A percentile compares a stretch with the other conserved stretches of the same genome.
phyloP scores from a whole-genome alignment of 2,113 vertebrate genomes.

The Rafetus swinhoei region DNA sequence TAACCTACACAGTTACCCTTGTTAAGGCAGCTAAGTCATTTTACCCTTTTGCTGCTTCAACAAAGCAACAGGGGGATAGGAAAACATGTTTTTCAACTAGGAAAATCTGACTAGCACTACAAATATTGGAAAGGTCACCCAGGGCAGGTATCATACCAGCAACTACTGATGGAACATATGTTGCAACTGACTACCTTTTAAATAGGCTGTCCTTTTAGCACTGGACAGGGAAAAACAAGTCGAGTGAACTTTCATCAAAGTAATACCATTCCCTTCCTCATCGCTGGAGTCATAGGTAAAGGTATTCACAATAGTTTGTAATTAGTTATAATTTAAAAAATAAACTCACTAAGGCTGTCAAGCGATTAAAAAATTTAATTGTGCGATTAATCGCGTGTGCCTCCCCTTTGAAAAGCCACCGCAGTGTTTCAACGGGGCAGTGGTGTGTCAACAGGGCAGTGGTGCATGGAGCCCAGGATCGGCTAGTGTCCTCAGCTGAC shows the following conservation, averaged over 20 bases:
- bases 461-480: too few relatives aligned
- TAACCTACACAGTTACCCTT: background rate
- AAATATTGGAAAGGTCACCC: slow-evolving; percentile 37
- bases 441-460: too few relatives aligned
- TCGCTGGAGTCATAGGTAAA: background rate
- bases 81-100: slow-evolving; percentile 42
- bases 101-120: slow-evolving; percentile 62
- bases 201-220: background rate
- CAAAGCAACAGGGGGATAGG: background rate
- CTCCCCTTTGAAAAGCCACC: too few relatives aligned
- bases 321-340: background rate
- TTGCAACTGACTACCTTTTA: slow-evolving; percentile 37
- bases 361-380: too few relatives aligned
- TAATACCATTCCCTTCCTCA: background rate
- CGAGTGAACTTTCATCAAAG: background rate
- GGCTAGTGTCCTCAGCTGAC: too few relatives aligned
- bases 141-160: slow-evolving; percentile 12
- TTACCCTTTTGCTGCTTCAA: background rate
- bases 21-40: background rate
- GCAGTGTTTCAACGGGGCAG: too few relatives aligned
- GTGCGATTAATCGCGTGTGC: too few relatives aligned
- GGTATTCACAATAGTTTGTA: background rate
- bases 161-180: background rate
- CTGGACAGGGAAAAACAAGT: background rate
- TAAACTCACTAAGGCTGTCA: too few relatives aligned